A percentile compares a stretch with the other conserved stretches of the same genome.
These are phyloP conservation scores for Branchinecta lynchi DNA, from an alignment of 1,140 invertebrate species.

Conservation along the genomic window DNA sequence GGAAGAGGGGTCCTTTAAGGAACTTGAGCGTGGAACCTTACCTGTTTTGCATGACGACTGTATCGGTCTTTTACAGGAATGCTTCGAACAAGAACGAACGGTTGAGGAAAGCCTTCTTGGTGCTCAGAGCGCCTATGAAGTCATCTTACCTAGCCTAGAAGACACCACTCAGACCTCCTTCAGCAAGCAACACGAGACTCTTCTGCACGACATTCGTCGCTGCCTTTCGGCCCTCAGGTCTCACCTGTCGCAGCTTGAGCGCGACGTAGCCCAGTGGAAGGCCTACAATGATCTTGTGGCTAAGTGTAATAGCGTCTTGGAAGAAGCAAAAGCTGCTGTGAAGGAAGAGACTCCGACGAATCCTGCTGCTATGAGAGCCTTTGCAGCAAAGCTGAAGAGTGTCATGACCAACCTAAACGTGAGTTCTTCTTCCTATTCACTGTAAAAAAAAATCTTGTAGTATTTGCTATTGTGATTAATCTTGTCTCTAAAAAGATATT, in stretches of 20 bases:
- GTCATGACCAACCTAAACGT: background rate
- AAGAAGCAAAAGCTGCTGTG: background rate
- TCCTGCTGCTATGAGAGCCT: background rate
- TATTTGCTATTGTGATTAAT: too few relatives aligned
- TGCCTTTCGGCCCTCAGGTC: background rate
- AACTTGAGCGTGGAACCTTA: too few relatives aligned
- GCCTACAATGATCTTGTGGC: background rate
- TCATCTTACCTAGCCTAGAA: background rate
- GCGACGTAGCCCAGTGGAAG: background rate
- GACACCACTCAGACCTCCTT: background rate
- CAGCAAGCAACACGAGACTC: background rate
- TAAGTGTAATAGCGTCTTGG: background rate
- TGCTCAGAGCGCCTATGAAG: background rate
- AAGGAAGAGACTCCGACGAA: background rate
- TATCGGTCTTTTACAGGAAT: slow-evolving; percentile 32
- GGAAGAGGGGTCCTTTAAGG: too few relatives aligned
- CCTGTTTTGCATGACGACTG: too few relatives aligned
- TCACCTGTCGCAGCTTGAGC: background rate
- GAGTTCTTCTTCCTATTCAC: background rate
- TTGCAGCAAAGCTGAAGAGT: background rate
- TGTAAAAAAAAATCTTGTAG: too few relatives aligned
- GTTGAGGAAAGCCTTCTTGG: background rate
- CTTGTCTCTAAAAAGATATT: too few relatives aligned
- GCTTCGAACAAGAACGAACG: background rate
- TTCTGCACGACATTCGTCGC: background rate